Evolutionary conservation across 1,140 invertebrate genomes (phyloP), one percentile per base, ranked within the genome.

Genomic region (Drosophila virilis): DNA sequence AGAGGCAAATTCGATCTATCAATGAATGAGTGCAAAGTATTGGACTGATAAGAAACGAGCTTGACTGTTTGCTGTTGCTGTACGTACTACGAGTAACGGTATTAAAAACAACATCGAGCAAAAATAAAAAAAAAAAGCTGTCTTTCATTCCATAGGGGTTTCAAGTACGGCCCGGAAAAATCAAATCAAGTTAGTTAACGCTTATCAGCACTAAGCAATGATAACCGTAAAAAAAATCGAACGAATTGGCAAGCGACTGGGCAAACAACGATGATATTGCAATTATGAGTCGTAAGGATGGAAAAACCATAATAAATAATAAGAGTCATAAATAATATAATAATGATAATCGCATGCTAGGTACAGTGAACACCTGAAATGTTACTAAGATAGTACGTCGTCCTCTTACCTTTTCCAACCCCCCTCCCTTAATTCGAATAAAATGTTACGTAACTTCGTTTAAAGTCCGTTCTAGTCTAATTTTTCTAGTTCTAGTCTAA

Each of bases 21-120:
- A 83, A 83, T 83, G 80, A 83, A 83, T 65, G 67, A 61, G 80
- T 73, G 62, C 76, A 83, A 84, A 83, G 62, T 65, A 52, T 55
- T 57, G 45, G 57, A n/a, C 17, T 51, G 80, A 83, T 83, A 83
- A 84, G 71, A 37, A 48, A 68, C 37, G 15, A 2, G 3, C 42
- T 22, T 3, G 40, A 57, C 46, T 42, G 75, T 65, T 65, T 60
- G 43, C 46, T 57, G 60, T 78, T 73, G 76, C 51, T 57, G 45
- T 67, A 54, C 72, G 37, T 15, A 37, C 8, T 46, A 40, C 10
- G 12, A 42, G 51, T 57, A 46, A 55, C 15, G 37, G 40, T 40
- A 40, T 17, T 58, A 40, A 37, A 60, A 35, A 15, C 4, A 54
- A 50, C 9, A 15, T n/a, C 6, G 1, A 15, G 7, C 6, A 1